Base-by-base conservation (phyloP, 2,797 vertebrate genomes). In the Chelon auratus region DNA sequence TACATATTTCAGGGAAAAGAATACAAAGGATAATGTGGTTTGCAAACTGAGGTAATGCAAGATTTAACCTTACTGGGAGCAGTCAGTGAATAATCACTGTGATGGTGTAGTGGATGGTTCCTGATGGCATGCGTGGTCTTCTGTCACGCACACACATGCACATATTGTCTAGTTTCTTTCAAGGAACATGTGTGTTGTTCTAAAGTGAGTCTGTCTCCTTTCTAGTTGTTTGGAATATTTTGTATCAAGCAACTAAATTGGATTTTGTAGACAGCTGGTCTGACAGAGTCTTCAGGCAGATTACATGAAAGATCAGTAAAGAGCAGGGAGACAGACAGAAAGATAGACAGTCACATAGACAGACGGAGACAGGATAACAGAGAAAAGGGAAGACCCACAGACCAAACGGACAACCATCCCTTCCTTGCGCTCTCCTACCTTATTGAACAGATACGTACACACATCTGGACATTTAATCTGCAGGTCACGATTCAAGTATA, bases 401-500 rank as follows among this genome's bases (percentile, higher is more conserved):
- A 47, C 55, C 47, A 17, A 50, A 53, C 20, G 55, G 55, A 51
- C 12, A 48, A 48, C 22, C 56, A 26, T 20, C 54, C 24, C 40
- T 54, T 63, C 26, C 26, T n/a, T 56, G 48, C 24, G 13, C 52
- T 37, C 36, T 69, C 37, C 33, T 8, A 9, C 37, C 43, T 72
- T 66, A 56, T 68, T 30, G 10, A 15, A 77, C 50, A 74, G 26
- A 70, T 39, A 59, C 6, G 2, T 37, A 18, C 50, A 15, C 51
- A 20, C 60, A 79, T 72, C 33, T 81, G 83, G 80, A 90, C 74
- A 57, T 82, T 78, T 89, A 79, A 72, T 80, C 79, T 50, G 72
- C 77, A 62, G 83, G 79, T 89, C 78, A 80, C 12, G 30, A 80
- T 82, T 89, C 77, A 75, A 80, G 80, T 37, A 55, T 42, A 56